A percentile compares a stretch with the other conserved stretches of the same genome.
Evolutionary conservation across 2,797 vertebrate genomes (phyloP).

Genomic region (Streptopelia turtur): DNA sequence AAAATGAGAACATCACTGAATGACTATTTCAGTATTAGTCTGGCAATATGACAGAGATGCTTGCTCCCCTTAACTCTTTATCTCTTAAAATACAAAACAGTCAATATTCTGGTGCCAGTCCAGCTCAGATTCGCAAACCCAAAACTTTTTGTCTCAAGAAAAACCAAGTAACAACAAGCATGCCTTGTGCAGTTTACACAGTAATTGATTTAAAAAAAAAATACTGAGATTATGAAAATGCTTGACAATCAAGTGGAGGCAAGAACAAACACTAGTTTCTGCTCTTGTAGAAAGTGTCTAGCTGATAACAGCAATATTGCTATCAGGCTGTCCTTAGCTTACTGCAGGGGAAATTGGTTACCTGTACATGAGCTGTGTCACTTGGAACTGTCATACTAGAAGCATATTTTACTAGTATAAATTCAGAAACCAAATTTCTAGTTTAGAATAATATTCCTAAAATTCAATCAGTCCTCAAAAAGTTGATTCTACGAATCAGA

Average conservation of each 20-base stretch:
- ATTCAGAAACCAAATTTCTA: neutral
- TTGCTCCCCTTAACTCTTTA: neutral
- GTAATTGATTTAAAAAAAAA: neutral
- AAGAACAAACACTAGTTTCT: neutral
- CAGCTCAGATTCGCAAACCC: neutral
- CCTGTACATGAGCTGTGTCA: neutral
- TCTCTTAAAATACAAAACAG: neutral
- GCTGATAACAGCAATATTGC: neutral
- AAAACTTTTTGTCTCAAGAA: neutral
- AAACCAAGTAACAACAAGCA: neutral
- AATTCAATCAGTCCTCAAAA: neutral
- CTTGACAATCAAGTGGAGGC: neutral
- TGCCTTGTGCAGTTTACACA: neutral
- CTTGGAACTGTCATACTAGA: neutral
- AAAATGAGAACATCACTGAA: neutral
- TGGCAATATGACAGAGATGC: neutral
- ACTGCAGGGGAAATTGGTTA: neutral
- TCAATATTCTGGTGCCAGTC: neutral
- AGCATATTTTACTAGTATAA: neutral
- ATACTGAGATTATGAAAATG: neutral
- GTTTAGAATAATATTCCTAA: neutral
- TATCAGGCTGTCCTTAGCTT: neutral
- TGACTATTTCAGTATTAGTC: neutral
- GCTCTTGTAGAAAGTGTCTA: neutral
- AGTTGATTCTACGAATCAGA: neutral